A percentile compares a stretch with the other conserved stretches of the same genome.
Conservation (phyloP, 2,113 vertebrate species). For the Osmerus mordax region DNA sequence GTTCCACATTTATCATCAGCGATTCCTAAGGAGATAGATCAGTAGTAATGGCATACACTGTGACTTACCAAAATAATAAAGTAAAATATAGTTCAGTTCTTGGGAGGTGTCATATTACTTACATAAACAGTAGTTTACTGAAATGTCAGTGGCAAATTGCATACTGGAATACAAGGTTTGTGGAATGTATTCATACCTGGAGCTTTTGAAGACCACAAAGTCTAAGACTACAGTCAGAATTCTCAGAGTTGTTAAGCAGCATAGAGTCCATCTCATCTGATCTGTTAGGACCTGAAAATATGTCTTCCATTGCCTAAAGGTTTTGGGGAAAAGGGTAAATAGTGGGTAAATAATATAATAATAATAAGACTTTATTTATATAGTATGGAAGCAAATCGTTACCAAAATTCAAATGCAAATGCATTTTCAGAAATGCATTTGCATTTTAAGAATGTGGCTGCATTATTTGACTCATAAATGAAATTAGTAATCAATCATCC, state of each 20-base stretch:
- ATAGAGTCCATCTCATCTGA: constrained; percentile 73
- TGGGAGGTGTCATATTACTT: constrained; percentile 22
- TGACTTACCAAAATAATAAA: no score
- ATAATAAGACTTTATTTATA: no score
- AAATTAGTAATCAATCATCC: no score
- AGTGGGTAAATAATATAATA: neutral
- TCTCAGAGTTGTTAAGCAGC: constrained; percentile 53
- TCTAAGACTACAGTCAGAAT: constrained; percentile 68
- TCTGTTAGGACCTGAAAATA: constrained; percentile 54
- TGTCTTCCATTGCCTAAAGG: constrained; percentile 58
- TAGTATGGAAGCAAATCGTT: no score
- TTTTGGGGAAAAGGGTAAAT: neutral
- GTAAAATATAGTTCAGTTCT: neutral
- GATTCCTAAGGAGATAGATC: constrained; percentile 59
- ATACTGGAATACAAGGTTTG: no score
- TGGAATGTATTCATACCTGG: constrained; percentile 59
- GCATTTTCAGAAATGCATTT: no score
- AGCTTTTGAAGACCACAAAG: constrained; percentile 79
- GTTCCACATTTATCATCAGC: constrained; percentile 72
- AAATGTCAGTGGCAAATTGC: no score
- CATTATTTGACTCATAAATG: no score
- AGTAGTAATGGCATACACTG: neutral
- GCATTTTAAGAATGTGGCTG: no score
- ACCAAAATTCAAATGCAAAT: no score
- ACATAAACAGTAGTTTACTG: neutral